Evolutionary conservation across 1,140 invertebrate species (phyloP), one percentile per base, ranked within the genome.

Genomic region (Drosophila pachea): DNA sequence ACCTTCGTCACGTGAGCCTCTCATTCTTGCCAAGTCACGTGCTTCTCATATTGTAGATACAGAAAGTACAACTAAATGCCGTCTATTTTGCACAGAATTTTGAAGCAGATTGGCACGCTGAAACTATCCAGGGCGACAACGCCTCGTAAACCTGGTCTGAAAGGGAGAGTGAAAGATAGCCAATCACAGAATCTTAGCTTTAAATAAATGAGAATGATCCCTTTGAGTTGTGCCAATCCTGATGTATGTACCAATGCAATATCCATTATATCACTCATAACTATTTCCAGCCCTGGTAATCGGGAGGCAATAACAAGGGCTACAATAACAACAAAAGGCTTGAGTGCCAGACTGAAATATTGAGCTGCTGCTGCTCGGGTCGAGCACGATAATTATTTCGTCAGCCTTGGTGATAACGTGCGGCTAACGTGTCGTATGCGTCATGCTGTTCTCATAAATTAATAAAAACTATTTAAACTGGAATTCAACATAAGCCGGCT

Each of bases 371-470:
- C 3, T 22, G 22, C 88, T 50, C 33, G 88, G 68, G 73, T 63
- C 59, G 86, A 84, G 73, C 83, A 87, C 64, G 86, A 88, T 52
- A 86, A 89, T 58, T 88, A 88, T 73, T 76, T 75, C 88, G 64
- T 22, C 87, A 82, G 64, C 67, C 22, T 22, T 22, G 86, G 87
- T 89, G 70, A 86, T 12, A n/a, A n/a, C 6, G 5, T 12, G 7
- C 8, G 8, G 14, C n/a, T 7, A 22, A 12, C 4, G 7, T 14
- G 7, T 33, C 48, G 32, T 16, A 32, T 50, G 11, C 48, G 29
- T 45, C 14, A 45, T 45, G 16, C 8, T 11, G 31, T 16, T 9
- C 12, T 16, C 36, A 12, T 48, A 35, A 43, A 32, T 42, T 49
- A 43, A 43, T 59, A 36, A 35, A 59, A 59, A 40, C 31, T 55